Base-by-base conservation (phyloP, 2,113 vertebrate genomes). In the Marmota monax region DNA sequence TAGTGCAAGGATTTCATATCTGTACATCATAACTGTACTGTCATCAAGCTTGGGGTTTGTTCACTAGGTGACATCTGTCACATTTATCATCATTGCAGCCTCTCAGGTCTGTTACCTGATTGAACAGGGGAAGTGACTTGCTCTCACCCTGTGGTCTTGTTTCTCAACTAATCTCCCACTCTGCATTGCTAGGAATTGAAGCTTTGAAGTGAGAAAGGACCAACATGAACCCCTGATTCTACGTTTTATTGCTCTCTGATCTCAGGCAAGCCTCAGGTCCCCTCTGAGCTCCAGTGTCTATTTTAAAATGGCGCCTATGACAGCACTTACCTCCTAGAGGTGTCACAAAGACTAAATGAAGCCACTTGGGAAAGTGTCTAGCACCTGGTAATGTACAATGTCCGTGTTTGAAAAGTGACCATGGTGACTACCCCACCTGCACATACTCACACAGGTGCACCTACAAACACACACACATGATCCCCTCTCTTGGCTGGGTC, bases 401-500 rank as follows among this genome's bases (percentile, higher is more conserved):
- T 25, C 8, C 2, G 42, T 67, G 45, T 74, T 25, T 83, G 32
- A 8, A 74, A 63, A 79, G 61, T n/a, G 67, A 51, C 53, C 3
- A 1, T 58, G 4, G 1, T 13, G 18, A 27, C 56, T 25, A 27
- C 70, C 58, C 89, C 10, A 7, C 67, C 32, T 25, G 7, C 94
- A 83, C 77, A 87, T 10, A 87, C 96, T 96, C 96, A 72, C 39
- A 61, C 45, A 63, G 6, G 1, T 8, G 34, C 84, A 78, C 3
- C 18, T 53, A 7, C 51, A 61, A 6, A 61, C 63, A 2, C 18
- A 14, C 85, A 88, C 58, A 14, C 85, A 84, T 61, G 85, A 94
- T 96, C 96, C 87, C 84, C 94, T 97, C 95, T 98, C 97, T 84
- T 58, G 23, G 93, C 98, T 97, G 94, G 98, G 97, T 98, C 98